Percentiles rank a stretch among this genome's conserved stretches.
Conservation (phyloP, 1,140 invertebrate genomes). For the Chironomus tepperi region DNA sequence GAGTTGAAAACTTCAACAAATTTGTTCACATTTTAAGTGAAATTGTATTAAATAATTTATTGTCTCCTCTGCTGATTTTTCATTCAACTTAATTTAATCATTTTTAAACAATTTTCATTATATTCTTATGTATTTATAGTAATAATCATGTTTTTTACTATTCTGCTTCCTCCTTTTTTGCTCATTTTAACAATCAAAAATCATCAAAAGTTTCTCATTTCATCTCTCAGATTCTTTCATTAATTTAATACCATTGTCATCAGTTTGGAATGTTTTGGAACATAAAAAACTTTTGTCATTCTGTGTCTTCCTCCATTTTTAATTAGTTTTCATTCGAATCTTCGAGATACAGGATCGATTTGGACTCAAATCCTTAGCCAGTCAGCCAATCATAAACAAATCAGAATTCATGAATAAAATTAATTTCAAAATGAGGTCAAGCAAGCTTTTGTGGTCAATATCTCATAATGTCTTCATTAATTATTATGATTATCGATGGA, state of each 20-base stretch:
- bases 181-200: not conserved
- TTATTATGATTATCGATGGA: no score
- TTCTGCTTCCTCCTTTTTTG: not conserved
- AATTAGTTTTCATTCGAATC: no score
- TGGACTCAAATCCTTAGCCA: no score
- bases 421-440: no score
- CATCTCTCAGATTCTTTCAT: no score
- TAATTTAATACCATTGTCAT: not conserved
- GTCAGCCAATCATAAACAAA: no score
- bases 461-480: no score
- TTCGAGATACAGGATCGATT: no score
- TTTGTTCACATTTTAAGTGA: not conserved
- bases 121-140: not conserved
- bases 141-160: not conserved
- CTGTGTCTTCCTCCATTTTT: not conserved
- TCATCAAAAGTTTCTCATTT: not conserved
- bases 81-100: not conserved
- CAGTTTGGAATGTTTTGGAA: not conserved
- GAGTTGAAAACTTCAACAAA: not conserved
- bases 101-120: not conserved
- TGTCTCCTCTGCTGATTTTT: not conserved
- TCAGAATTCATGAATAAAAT: no score
- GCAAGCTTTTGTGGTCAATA: no score
- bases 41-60: conserved; percentile 1
- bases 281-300: not conserved